Base-by-base conservation (phyloP, 2,888 invertebrate genomes). In the Omphaloscelis lunosa region DNA sequence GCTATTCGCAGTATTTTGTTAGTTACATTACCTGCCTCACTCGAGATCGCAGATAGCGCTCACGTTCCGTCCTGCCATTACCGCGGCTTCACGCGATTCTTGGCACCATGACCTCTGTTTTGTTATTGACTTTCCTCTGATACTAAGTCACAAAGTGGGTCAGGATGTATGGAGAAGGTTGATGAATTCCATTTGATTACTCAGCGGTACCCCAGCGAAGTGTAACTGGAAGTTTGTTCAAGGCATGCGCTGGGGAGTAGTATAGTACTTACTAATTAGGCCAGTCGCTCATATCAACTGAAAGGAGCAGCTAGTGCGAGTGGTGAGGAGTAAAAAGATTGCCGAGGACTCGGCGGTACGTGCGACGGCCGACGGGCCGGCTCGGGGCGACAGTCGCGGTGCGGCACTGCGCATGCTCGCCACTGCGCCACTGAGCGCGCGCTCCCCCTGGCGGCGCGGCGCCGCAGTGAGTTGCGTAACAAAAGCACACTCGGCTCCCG, bases 391-490 rank as follows among this genome's bases (percentile, higher is more conserved):
- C 87, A 80, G 80, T 75, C 80, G 79, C 79, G 79, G 85, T 85
- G 79, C 79, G 84, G 82, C 83, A 94, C 89, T 94, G 96, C 96
- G 96, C 96, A 96, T 96, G 96, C 96, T 90, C 95, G 96, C 90
- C 96, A 96, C 95, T 96, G 96, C 96, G 96, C 96, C 96, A 96
- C 95, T 94, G 88, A 92, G 90, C 93, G 90, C 93, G 94, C 94
- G 95, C 94, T 95, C 96, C 96, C 96, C 96, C 96, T 96, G 93
- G 96, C 94, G 96, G 96, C 92, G 91, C 92, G 90, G 91, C 95
- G 92, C 92, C 95, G 96, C 96, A 96, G 94, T 95, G 94, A 94
- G 91, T 96, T 96, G 96, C 96, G 96, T 96, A 96, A 96, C 96
- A 94, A 95, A 93, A 95, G 94, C 95, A 95, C 95, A 95, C 94